Evolutionary conservation across 2,888 invertebrate genomes (phyloP), one percentile per base, ranked within the genome.

Genomic region (Cataglyphis rosenhaueri): DNA sequence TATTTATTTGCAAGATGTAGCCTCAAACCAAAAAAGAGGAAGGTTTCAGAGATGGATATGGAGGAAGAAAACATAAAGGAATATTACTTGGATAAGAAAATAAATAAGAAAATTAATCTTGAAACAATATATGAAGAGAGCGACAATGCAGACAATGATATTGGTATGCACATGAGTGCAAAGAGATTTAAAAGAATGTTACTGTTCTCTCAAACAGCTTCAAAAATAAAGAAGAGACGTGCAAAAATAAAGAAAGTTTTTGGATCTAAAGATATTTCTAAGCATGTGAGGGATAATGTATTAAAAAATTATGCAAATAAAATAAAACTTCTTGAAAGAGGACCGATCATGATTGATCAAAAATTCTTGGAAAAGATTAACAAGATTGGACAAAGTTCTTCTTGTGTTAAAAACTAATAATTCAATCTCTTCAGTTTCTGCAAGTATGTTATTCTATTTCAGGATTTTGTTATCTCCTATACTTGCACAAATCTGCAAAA

Each of bases 51-150:
- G 55, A 91, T 93, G 87, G 92, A 92, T 44, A 90, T 52, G 70
- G 91, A 92, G 12, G 88, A 85, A 5, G 90, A 71, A 6, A 73
- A 92, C 91, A 95, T 96, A 81, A 95, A 95, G 90, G 95, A 96
- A 64, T 94, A 96, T 87, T 96, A 96, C 92, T 94, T 96, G 57
- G 96, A 96, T 89, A 96, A 95, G 91, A 96, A 94, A 91, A 94
- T 96, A 0, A 96, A 96, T 90, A 94, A 95, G 64, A 87, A 95
- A 71, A 95, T 96, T 89, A 95, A 95, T 82, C 94, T 96, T 89
- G 96, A 96, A 93, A 96, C 96, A 2, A 96, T 96, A 91, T 96
- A 95, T 91, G 96, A 96, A 94, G 96, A 96, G 87, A 95, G 95
- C 89, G 94, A 95, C 84, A 95, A 93, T 65, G 94, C 90, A 84